These are phyloP conservation scores for Merodon equestris DNA, from an alignment of 2,888 invertebrate genomes.

Conservation along the genomic window DNA sequence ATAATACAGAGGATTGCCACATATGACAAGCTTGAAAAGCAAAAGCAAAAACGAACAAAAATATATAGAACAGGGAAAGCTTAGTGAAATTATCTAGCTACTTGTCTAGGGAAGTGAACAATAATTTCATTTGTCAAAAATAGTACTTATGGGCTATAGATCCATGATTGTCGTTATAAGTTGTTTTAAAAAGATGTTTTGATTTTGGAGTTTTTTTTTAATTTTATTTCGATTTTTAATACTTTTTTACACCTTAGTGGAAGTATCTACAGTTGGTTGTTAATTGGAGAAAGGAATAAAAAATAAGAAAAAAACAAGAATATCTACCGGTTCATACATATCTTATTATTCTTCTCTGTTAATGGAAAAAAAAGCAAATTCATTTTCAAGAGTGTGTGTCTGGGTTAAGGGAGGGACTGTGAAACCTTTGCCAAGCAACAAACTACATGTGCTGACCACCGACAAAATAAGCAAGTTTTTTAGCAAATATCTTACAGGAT, in stretches of 20 bases:
- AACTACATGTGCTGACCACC: slow-evolving; percentile 65
- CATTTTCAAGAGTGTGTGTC: slow-evolving; percentile 10
- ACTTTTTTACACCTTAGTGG: slow-evolving; percentile 66
- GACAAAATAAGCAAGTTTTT: slow-evolving; percentile 14
- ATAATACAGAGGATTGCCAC: slow-evolving; percentile 26
- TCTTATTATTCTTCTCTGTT: slow-evolving; percentile 33
- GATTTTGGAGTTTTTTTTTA: slow-evolving; percentile 51
- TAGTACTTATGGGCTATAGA: slow-evolving; percentile 60
- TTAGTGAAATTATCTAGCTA: slow-evolving; percentile 58
- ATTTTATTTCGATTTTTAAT: slow-evolving; percentile 44
- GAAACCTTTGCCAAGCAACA: slow-evolving; percentile 65
- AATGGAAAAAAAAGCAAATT: slow-evolving; percentile 23
- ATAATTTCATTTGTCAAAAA: slow-evolving; percentile 16
- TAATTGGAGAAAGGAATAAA: slow-evolving; percentile 44
- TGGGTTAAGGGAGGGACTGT: neutral
- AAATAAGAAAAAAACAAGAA: slow-evolving; percentile 34
- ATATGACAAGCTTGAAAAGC: slow-evolving; percentile 59
- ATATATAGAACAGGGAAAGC: slow-evolving; percentile 45
- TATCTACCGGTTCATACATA: slow-evolving; percentile 38
- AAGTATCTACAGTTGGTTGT: slow-evolving; percentile 56
- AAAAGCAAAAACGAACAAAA: slow-evolving; percentile 50
- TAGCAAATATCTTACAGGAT: slow-evolving; percentile 43
- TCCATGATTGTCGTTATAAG: slow-evolving; percentile 58
- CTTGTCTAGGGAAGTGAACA: slow-evolving; percentile 44
- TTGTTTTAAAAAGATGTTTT: slow-evolving; percentile 24